Conservation (phyloP, 2,888 invertebrate genomes). For the Temnothorax rugatulus region DNA sequence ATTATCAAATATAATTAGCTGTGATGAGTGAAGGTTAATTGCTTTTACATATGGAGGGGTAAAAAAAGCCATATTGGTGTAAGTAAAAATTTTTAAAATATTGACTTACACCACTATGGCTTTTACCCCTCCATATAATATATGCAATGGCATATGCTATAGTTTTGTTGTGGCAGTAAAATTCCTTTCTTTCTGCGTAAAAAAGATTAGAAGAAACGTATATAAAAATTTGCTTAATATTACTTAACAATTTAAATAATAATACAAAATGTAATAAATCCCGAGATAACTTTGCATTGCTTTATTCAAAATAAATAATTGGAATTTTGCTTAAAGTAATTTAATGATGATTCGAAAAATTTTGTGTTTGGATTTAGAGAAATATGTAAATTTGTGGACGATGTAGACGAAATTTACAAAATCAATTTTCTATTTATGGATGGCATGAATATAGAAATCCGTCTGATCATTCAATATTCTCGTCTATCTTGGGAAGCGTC, state of each 20-base stretch:
- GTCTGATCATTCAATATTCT: background rate
- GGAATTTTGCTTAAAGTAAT: background rate
- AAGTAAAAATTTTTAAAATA: no score
- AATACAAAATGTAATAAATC: background rate
- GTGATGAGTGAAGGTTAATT: background rate
- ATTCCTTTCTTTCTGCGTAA: background rate
- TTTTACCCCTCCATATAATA: no score
- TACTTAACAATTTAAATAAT: background rate
- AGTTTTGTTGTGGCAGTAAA: background rate
- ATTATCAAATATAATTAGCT: background rate
- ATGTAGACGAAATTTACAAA: slow-evolving; percentile 20
- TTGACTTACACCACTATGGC: no score
- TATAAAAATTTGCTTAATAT: background rate
- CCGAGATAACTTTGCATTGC: background rate
- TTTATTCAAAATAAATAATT: background rate
- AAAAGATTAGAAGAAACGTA: background rate
- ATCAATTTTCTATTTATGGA: slow-evolving; percentile 34
- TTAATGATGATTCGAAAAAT: background rate
- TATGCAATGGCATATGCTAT: background rate
- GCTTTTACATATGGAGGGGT: background rate
- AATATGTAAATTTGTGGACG: background rate
- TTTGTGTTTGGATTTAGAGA: background rate
- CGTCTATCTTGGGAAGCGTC: background rate
- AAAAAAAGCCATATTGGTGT: no score
- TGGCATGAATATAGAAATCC: slow-evolving; percentile 5